phyloP scores from a whole-genome alignment of 2,797 vertebrate species.

The Brachymystax lenok region DNA sequence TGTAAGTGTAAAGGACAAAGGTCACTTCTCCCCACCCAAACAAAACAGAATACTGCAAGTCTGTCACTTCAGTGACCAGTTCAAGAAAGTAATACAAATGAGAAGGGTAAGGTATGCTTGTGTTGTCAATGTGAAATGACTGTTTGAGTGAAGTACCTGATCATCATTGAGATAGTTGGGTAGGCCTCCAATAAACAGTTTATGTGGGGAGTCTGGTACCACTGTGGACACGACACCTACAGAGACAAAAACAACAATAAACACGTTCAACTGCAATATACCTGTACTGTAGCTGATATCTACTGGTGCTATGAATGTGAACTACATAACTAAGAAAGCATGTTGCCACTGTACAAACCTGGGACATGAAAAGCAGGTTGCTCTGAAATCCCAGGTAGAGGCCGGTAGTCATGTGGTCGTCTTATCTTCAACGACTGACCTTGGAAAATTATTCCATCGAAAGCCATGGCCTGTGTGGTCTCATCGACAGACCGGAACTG shows the following conservation, averaged over 20 bases:
- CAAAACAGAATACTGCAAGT: conserved; percentile 8
- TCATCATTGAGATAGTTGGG: conserved; percentile 81
- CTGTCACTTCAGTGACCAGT: conserved; percentile 19
- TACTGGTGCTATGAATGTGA: not conserved
- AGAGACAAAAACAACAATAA: not conserved
- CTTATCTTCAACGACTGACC: conserved; percentile 79
- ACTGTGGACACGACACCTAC: conserved; percentile 80
- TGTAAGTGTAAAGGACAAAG: not conserved
- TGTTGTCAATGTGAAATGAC: not conserved
- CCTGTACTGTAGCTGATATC: not conserved
- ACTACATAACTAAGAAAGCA: not conserved
- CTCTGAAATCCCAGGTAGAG: conserved; percentile 77
- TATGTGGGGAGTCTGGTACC: conserved; percentile 80
- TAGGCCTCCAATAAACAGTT: conserved; percentile 80
- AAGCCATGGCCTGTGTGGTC: conserved; percentile 81
- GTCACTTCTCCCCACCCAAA: not conserved
- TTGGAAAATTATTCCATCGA: conserved; percentile 80
- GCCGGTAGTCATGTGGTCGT: conserved; percentile 77
- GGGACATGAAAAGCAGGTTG: conserved; percentile 79
- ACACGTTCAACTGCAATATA: not conserved
- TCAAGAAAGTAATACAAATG: conserved; percentile 28
- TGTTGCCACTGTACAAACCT: conserved; percentile 52
- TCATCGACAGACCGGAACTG: conserved; percentile 79
- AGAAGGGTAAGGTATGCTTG: conserved; percentile 26
- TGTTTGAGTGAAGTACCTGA: conserved; percentile 67